Base-by-base conservation (phyloP, 2,888 invertebrate genomes). In the Diarsia rubi region DNA sequence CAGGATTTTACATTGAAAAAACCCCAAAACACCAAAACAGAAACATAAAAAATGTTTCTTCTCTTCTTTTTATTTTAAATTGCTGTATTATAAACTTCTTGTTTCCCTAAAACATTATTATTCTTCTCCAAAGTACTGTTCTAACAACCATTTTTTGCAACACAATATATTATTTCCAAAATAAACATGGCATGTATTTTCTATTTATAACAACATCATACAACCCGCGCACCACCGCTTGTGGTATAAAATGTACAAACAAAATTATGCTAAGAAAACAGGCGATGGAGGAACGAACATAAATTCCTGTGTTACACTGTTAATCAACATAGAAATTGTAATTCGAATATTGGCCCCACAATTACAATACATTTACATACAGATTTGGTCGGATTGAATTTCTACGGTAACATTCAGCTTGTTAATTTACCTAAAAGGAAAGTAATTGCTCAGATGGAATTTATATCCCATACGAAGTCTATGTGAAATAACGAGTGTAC, bases 291-390 rank as follows among this genome's bases (percentile, higher is more conserved):
- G 52, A 83, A 72, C 77, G 76, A 75, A 91, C 92, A 93, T 92
- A 93, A 92, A 94, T 93, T 93, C 88, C 85, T 80, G 86, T 88
- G 89, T 90, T 89, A 93, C 92, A 93, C 87, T 90, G 89, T 93
- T 92, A 93, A 94, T 93, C 93, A 93, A 93, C 93, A 93, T 93
- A 92, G 93, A 93, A 92, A 93, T 92, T 93, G 92, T 93, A 94
- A 94, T 93, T 93, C 92, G 94, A 94, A 94, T 95, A 95, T 95
- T 93, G 93, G 92, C 90, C 88, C 89, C 89, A 88, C 93, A 93
- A 95, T 95, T 95, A 95, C 94, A 95, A 95, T 94, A 94, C 93
- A 95, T 96, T 96, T 94, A 93, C 95, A 95, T 95, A 94, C 92
- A 94, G 93, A 95, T 96, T 95, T 94, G 94, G 94, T 91, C 88